Conservation (phyloP, 2,113 vertebrate species). For the Sander vitreus region DNA sequence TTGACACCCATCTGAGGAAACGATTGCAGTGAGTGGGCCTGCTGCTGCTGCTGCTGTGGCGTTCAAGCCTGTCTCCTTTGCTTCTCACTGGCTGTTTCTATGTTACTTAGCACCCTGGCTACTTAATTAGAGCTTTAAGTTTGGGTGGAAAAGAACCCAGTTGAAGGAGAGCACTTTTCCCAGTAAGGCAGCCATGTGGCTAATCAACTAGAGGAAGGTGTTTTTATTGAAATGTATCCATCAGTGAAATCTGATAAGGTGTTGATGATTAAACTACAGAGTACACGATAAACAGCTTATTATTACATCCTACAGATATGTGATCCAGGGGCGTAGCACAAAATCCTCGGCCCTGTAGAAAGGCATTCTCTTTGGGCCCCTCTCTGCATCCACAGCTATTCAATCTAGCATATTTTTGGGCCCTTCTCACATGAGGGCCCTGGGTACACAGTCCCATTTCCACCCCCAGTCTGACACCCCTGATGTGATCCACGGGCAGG, state of each 20-base stretch:
- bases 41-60: constrained; percentile 60
- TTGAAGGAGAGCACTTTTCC: constrained; percentile 47
- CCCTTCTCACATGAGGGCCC: too few species aligned
- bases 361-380: too few species aligned
- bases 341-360: too few species aligned
- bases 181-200: constrained; percentile 39
- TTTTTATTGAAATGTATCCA: constrained; percentile 78
- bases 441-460: too few species aligned
- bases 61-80: constrained; percentile 63
- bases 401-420: too few species aligned
- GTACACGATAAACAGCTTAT: constrained; percentile 71
- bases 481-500: constrained; percentile 20
- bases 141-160: constrained; percentile 45
- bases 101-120: constrained; percentile 65
- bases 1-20: constrained; percentile 84
- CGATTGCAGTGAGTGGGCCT: constrained; percentile 70
- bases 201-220: constrained; percentile 45
- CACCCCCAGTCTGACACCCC: too few species aligned
- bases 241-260: constrained; percentile 68
- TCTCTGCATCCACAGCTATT: too few species aligned
- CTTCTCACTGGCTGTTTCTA: constrained; percentile 66
- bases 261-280: constrained; percentile 72
- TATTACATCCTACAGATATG: constrained; percentile 77
- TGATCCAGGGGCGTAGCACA: background rate
- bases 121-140: constrained; percentile 75